Evolutionary conservation across 2,797 vertebrate species (phyloP).

Genomic region (Alfaro cultratus): DNA sequence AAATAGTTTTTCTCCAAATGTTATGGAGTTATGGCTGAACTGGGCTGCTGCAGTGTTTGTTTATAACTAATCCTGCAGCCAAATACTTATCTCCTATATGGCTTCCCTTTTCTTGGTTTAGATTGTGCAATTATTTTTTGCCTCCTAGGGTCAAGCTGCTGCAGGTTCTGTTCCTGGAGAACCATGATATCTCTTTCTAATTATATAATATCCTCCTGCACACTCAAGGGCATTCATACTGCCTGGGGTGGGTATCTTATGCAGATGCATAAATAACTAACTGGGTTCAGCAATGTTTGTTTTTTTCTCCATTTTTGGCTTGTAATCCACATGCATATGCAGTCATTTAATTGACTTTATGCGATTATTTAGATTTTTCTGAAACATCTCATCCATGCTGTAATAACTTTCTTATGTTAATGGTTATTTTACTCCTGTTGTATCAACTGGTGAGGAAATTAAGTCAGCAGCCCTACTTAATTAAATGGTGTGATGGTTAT

Average conservation of each 20-base stretch:
- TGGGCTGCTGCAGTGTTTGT: conserved; percentile 48
- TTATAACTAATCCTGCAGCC: conserved; percentile 55
- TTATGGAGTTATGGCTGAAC: conserved; percentile 39
- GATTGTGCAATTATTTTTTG: conserved; percentile 48
- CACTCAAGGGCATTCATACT: conserved; percentile 19
- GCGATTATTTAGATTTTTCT: conserved; percentile 10
- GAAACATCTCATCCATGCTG: conserved; percentile 15
- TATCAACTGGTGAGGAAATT: conserved; percentile 45
- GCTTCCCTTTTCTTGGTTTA: conserved; percentile 31
- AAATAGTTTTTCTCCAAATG: conserved; percentile 44
- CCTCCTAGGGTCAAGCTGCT: conserved; percentile 30
- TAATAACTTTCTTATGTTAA: conserved; percentile 37
- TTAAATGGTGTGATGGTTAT: conserved; percentile 35
- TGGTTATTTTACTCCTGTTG: conserved; percentile 40
- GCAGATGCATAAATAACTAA: conserved; percentile 19
- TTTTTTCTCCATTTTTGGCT: conserved; percentile 25
- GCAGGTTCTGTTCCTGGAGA: conserved; percentile 23
- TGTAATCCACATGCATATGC: conserved; percentile 8
- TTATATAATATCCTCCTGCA: conserved; percentile 5
- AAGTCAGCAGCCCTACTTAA: conserved; percentile 35
- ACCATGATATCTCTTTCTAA: conserved; percentile 29
- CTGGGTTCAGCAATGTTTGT: conserved; percentile 17
- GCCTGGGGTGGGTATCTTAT: conserved; percentile 13
- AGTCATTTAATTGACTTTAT: conserved; percentile 19
- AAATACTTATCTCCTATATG: conserved; percentile 67